Base-by-base conservation (phyloP, 2,113 vertebrate genomes). In the Lates calcarifer region DNA sequence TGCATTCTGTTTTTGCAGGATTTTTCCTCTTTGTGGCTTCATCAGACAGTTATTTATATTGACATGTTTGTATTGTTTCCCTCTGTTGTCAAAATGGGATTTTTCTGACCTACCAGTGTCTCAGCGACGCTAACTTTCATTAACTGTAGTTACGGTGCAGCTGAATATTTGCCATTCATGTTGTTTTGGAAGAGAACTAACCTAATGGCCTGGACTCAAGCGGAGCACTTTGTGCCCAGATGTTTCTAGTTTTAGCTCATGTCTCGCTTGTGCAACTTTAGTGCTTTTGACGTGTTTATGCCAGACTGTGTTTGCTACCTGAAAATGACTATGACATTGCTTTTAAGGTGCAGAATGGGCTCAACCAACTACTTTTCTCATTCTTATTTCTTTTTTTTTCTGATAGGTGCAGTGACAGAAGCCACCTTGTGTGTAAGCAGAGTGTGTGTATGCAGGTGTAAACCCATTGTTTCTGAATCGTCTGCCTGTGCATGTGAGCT, bases 341-440 rank as follows among this genome's bases (percentile, higher is more conserved):
- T 62, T 49, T 49, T 33, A 5, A 66, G 4, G 3, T 73, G 13
- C 55, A 62, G 17, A 29, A 26, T 31, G 10, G 22, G 7, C 8
- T 56, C 33, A n/a, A 22, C 4, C 6, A 20, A 26, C 7, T 14
- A 31, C 9, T 35, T n/a, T 29, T 53, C 4, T 58, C 5, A 31
- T 35, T 55, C 49, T 1, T 57, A 3, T 56, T 43, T 33, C 5
- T 20, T 61, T 53, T 39, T 26, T 68, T 84, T 26, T n/a, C n/a
- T 61, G 1, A 12, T 55, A 91, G 84, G 43, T 60, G 20, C 49
- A 49, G 72, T 64, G 61, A 70, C 3, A 37, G 39, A 65, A 69
- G 24, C 74, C 62, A 13, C 17, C 10, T 73, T 51, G 53, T 75
- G 33, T 53, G 49, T 45, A n/a, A n/a, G n/a, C n/a, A n/a, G n/a